A percentile compares a stretch with the other conserved stretches of the same genome.
These are phyloP conservation scores for Apoda limacodes DNA, from an alignment of 2,888 invertebrate species.

Conservation along the genomic window DNA sequence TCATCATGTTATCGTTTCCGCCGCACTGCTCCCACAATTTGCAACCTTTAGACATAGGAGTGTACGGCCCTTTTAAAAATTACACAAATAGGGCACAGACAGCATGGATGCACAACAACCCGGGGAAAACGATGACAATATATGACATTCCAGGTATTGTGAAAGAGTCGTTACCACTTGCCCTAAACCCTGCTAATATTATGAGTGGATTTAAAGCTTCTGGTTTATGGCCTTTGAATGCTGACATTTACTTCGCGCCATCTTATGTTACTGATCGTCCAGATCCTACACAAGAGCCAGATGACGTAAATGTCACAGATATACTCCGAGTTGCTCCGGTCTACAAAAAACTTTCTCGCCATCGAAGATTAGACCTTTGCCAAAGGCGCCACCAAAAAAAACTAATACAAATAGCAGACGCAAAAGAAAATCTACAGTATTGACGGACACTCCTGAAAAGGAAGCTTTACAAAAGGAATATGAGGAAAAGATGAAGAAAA, in stretches of 20 bases:
- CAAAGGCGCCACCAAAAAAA: conserved; percentile 22
- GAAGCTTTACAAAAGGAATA: conserved; percentile 3
- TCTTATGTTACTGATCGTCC: conserved; percentile 22
- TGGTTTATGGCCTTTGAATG: conserved; percentile 19
- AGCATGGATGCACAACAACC: conserved; percentile 17
- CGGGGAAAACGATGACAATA: conserved; percentile 21
- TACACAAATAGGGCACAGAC: conserved; percentile 18
- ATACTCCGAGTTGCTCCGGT: no score
- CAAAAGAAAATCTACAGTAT: conserved; percentile 14
- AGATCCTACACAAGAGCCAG: conserved; percentile 14
- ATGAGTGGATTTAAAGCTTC: conserved; percentile 18
- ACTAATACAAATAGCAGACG: conserved; percentile 18
- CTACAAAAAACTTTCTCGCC: conserved; percentile 18
- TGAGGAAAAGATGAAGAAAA: no score
- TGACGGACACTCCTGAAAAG: conserved; percentile 11
- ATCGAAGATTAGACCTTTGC: conserved; percentile 21
- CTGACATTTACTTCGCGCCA: conserved; percentile 18
- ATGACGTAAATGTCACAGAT: no score
- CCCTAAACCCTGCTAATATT: conserved; percentile 17
- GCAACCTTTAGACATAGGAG: conserved; percentile 19
- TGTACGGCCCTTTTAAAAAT: conserved; percentile 19
- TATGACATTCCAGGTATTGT: conserved; percentile 21
- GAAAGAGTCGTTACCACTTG: conserved; percentile 18
- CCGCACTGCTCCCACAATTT: conserved; percentile 18
- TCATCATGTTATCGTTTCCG: conserved; percentile 20